Evolutionary conservation across 2,797 vertebrate genomes (phyloP).

Genomic region (Molossus molossus): DNA sequence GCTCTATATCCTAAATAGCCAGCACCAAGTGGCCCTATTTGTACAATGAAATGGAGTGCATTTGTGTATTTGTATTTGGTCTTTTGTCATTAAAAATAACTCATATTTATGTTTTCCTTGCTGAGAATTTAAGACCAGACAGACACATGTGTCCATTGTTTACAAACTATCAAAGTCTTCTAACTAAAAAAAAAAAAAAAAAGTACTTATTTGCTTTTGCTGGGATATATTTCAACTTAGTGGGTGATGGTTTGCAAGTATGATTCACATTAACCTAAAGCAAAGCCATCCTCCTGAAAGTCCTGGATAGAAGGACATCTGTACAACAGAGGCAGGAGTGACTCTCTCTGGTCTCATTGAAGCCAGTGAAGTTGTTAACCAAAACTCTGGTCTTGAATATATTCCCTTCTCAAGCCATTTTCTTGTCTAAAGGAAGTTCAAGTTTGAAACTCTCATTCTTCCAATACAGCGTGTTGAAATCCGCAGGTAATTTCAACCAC

Average conservation of each 20-base stretch:
- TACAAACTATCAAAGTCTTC: not conserved
- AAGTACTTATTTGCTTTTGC: not conserved
- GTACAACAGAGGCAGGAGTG: not conserved
- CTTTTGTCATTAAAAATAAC: constrained; percentile 13
- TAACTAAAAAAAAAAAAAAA: not conserved
- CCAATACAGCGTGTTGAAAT: not conserved
- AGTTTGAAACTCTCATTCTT: not conserved
- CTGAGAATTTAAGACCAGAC: not conserved
- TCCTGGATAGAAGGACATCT: not conserved
- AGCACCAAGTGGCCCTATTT: not conserved
- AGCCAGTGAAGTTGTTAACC: not conserved
- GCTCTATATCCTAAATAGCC: not conserved
- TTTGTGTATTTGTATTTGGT: constrained; percentile 29
- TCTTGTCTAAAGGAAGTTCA: not conserved
- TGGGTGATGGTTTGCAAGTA: not conserved
- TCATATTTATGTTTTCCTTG: constrained; percentile 13
- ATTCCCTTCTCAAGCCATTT: not conserved
- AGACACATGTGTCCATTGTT: not conserved
- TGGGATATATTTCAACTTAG: not conserved
- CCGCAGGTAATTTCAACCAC: not conserved
- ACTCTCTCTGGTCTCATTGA: not conserved
- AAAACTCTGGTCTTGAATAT: constrained; percentile 3
- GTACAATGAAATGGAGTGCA: not conserved
- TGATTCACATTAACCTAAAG: not conserved
- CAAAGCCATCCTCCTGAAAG: not conserved